Base-by-base conservation (phyloP, 2,888 invertebrate genomes). In the Plagodis dolabraria region DNA sequence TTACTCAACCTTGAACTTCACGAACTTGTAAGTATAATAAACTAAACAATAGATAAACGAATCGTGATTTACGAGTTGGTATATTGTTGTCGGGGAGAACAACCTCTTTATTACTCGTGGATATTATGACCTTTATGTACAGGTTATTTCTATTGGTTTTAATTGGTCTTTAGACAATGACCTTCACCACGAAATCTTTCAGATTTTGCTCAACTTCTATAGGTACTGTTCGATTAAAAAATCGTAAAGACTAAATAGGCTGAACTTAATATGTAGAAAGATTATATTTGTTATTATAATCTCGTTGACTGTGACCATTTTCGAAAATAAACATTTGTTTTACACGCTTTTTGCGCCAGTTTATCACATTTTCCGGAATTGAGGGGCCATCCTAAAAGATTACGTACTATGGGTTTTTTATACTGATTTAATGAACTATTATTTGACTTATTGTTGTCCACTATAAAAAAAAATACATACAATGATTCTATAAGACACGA, bases 1-100 rank as follows among this genome's bases (percentile, higher is more conserved):
- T 1, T 38, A 8, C 4, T 46, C 7, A 51, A 51, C 51, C 51
- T 51, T 51, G 51, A 51, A 43, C 43, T 51, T 51, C 34, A 35
- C 43, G 43, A 43, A 51, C 51, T 51, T 51, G 43, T 33, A 11
- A 51, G 43, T 51, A 34, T 50, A 43, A 42, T 43, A 43, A 43
- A 51, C 43, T 51, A 43, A 51, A 51, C 43, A 51, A 51, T 51
- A 43, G 51, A 51, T 51, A 51, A 35, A 35, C 51, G 42, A 43
- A 43, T 43, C 51, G 43, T 51, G 43, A 43, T 35, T 51, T 51
- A 34, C 34, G 22, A 22, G n/a, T n/a, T n/a, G 22, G 22, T 22
- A 22, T 22, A 22, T 50, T 33, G 34, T 43, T 43, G 42, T 33
- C 11, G 43, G 8, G 34, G 34, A 43, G 42, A 49, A 51, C 35